phyloP scores from a whole-genome alignment of 2,888 invertebrate genomes.

The Aplocera efformata region DNA sequence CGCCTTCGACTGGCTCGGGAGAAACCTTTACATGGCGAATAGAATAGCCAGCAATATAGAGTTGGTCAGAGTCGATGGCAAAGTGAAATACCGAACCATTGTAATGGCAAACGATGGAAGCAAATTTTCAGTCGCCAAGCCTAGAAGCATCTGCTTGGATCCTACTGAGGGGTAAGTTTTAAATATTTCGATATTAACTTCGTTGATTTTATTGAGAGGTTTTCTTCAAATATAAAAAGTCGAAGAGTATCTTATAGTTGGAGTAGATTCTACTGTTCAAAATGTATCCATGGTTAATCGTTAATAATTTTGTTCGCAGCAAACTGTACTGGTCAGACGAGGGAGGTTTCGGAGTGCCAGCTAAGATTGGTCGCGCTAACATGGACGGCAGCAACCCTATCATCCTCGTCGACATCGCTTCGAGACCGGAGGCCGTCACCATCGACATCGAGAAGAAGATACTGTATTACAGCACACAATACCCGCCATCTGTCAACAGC shows the following conservation, averaged over 20 bases:
- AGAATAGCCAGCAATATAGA: constrained; percentile 94
- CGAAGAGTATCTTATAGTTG: no score
- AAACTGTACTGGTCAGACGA: constrained; percentile 98
- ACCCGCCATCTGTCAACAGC: constrained; percentile 85
- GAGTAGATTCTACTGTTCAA: no score
- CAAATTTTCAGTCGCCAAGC: constrained; percentile 91
- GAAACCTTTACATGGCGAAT: constrained; percentile 96
- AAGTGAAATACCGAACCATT: constrained; percentile 89
- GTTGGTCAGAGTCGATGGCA: constrained; percentile 91
- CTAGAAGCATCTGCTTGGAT: constrained; percentile 93
- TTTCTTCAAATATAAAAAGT: no score
- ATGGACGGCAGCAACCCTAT: constrained; percentile 94
- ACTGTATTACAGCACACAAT: constrained; percentile 93
- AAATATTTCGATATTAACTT: neutral
- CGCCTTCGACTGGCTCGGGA: constrained; percentile 98
- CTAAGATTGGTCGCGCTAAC: constrained; percentile 93
- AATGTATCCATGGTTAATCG: no score
- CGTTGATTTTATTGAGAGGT: no score
- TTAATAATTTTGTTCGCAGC: constrained; percentile 52
- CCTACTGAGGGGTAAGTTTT: constrained; percentile 90
- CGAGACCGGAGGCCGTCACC: constrained; percentile 89
- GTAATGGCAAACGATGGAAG: constrained; percentile 95
- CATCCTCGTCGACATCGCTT: constrained; percentile 85
- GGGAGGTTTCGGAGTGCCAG: constrained; percentile 93
- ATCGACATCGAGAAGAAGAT: constrained; percentile 90